Evolutionary conservation across 2,113 vertebrate species (phyloP), one percentile per base, ranked within the genome.

Genomic region (Hoplias malabaricus): DNA sequence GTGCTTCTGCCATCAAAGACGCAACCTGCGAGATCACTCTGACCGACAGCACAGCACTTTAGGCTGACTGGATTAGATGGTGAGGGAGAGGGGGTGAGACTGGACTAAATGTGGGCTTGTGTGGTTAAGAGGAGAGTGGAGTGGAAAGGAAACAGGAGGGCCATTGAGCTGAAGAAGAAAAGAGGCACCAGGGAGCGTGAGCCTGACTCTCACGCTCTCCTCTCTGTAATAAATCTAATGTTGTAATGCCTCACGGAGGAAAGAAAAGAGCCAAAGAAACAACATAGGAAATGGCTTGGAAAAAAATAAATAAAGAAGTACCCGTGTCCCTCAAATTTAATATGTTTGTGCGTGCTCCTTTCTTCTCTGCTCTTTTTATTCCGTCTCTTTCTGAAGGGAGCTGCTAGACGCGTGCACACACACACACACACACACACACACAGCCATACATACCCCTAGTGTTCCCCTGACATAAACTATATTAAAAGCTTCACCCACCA

Each of bases 221-320:
- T 66, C 21, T 59, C 66, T 77, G 83, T 75, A 62, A 79, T 85
- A 73, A 74, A 85, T 80, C 61, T 76, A 82, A 82, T 71, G 69
- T 40, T 69, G 70, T 78, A 77, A 69, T 78, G 54, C 40, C 56
- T 61, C 42, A 27, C 63, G 38, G 59, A 66, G 43, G 54, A 78
- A 46, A 68, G 31, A 77, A 73, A 50, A n/a, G 34, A 66, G 62
- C 27, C 40, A 61, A 69, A 40, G 77, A 79, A 79, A 81, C 73
- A 56, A 70, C 25, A 56, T 14, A 33, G 13, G 36, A 67, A 75
- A 36, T 81, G 46, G 61, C 69, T 36, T 5, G 48, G 77, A 33
- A 25, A 68, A 67, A 56, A 66, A 42, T 19, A 50, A 38, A 59
- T 68, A 69, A n/a, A n/a, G n/a, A n/a, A 40, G 61, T 34, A 68